Evolutionary conservation across 2,888 invertebrate species (phyloP).

Genomic region (Agrochola litura): DNA sequence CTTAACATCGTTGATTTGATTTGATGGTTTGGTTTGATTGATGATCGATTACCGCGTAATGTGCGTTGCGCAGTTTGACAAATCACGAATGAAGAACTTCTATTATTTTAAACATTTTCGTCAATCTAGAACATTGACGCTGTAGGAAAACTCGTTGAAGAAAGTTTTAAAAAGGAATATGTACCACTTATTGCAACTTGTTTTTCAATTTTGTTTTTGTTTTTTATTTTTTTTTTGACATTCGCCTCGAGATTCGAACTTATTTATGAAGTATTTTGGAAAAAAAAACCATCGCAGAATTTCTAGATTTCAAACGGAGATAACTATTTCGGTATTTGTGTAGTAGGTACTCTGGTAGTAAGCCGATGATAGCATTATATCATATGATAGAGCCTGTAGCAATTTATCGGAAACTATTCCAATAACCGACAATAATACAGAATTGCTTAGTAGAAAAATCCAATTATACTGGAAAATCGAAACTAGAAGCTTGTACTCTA

Average conservation of each 20-base stretch:
- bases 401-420: slow-evolving; percentile 41
- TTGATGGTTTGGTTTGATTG: not conserved
- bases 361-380: slow-evolving; percentile 5
- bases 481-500: not conserved
- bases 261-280: not conserved
- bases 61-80: not conserved
- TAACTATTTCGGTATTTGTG: not conserved
- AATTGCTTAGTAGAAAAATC: slow-evolving; percentile 31
- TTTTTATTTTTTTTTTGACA: too few species aligned
- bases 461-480: slow-evolving; percentile 2
- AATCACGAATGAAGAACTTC: not conserved
- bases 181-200: not conserved
- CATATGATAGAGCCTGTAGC: slow-evolving; percentile 9
- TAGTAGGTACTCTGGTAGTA: not conserved
- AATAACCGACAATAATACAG: slow-evolving; percentile 9
- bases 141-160: not conserved
- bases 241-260: not conserved
- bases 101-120: not conserved
- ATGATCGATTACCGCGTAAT: too few species aligned
- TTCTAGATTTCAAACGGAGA: not conserved
- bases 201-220: not conserved
- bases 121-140: not conserved
- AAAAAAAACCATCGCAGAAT: not conserved
- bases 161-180: not conserved
- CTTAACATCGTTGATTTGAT: not conserved